Conservation (phyloP, 2,888 invertebrate genomes). For the Tolmerus cingulatus region DNA sequence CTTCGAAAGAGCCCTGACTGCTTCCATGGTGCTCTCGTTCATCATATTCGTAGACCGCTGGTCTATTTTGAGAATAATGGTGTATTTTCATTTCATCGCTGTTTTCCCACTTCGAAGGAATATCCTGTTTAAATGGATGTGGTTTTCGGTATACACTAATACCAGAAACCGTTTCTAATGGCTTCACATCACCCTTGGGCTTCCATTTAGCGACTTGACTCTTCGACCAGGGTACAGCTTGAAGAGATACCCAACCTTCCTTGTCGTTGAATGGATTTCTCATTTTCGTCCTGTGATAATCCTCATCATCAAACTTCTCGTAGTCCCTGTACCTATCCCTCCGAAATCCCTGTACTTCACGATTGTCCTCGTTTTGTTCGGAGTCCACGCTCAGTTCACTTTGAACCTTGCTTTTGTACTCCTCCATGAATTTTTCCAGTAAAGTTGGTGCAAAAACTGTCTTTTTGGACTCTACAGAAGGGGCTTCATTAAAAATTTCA, state of each 20-base stretch:
- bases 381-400: not conserved
- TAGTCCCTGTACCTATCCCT: not conserved
- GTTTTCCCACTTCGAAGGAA: not conserved
- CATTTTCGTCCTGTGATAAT: not conserved
- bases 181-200: constrained; percentile 68
- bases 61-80: constrained; percentile 10
- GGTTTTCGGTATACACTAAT: constrained; percentile 49
- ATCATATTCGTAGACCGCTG: constrained; percentile 17
- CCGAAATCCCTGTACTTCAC: not conserved
- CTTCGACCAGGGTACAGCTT: constrained; percentile 80
- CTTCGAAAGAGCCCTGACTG: not conserved
- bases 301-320: not conserved
- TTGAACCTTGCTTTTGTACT: constrained; percentile 68
- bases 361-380: not conserved
- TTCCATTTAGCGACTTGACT: constrained; percentile 85
- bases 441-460: constrained; percentile 66
- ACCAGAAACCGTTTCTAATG: constrained; percentile 56
- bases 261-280: constrained; percentile 67
- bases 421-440: constrained; percentile 69
- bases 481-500: constrained; percentile 5
- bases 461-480: constrained; percentile 53
- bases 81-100: not conserved
- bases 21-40: constrained; percentile 34
- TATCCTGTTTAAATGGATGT: not conserved
- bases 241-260: constrained; percentile 80